phyloP scores from a whole-genome alignment of 2,888 invertebrate genomes.

The Cephalotes varians region DNA sequence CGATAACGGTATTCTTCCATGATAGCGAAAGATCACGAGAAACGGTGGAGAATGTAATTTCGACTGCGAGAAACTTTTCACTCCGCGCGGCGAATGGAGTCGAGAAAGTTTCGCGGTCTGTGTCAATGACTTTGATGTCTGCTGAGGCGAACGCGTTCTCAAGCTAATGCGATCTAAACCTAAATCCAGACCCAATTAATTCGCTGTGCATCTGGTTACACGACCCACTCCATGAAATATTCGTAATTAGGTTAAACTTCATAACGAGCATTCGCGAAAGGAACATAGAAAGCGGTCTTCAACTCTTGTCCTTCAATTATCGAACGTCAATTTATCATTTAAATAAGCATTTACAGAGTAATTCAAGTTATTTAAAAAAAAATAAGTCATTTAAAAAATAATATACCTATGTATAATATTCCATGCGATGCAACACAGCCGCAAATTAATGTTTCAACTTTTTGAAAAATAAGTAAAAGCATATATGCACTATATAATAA shows the following conservation, averaged over 20 bases:
- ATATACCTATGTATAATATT: not conserved
- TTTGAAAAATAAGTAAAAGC: not conserved
- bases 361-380: too few species aligned
- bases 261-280: slow-evolving; percentile 9
- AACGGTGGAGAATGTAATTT: slow-evolving; percentile 9
- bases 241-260: slow-evolving; percentile 30
- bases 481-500: not conserved
- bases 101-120: slow-evolving; percentile 24
- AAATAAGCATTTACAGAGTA: not conserved
- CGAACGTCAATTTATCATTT: not conserved
- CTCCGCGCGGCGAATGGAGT: not conserved
- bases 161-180: slow-evolving; percentile 13
- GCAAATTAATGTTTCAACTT: not conserved
- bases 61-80: slow-evolving; percentile 19
- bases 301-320: not conserved
- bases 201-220: not conserved
- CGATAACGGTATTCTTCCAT: not conserved
- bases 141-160: not conserved
- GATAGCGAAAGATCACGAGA: slow-evolving; percentile 18
- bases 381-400: too few species aligned
- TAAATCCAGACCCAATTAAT: slow-evolving; percentile 32
- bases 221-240: not conserved
- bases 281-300: not conserved
- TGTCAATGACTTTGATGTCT: not conserved
- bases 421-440: not conserved